Base-by-base conservation (phyloP, 2,888 invertebrate species). In the Heliothis peltigera region DNA sequence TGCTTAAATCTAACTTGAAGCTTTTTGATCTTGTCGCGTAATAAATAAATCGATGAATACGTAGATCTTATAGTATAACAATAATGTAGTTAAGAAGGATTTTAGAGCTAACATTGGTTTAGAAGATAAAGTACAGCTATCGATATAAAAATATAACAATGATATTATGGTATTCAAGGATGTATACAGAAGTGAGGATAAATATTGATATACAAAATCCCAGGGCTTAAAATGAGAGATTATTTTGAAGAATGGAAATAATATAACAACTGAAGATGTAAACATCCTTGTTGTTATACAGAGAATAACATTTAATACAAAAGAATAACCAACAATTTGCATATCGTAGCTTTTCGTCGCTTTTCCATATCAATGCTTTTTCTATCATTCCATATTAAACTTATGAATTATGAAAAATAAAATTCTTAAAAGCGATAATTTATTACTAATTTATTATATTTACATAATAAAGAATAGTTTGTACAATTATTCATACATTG, bases 21-120 rank as follows among this genome's bases (percentile, higher is more conserved):
- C 65, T 22, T 1, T 72, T 78, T 77, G 78, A 80, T 80, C 76
- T 81, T 81, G 78, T 81, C 81, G 84, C 81, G 77, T 78, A 59
- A 62, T 57, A 80, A 79, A 59, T 73, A 70, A 81, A 79, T 68
- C 39, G 61, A 79, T 75, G 63, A 81, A 69, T 80, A 80, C 55
- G 76, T 73, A 75, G 77, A 70, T 66, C 79, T 84, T 84, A 85
- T 80, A 83, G 70, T 79, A 80, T 75, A 81, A 78, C 63, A 79
- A 81, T 81, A 83, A 77, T 79, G 61, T 76, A 81, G 70, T 71
- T 75, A 85, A 81, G 82, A 84, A 77, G 85, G 78, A 80, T 73
- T 68, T 80, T 78, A 86, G 58, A 76, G 78, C 79, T 86, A 84
- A 75, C 73, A 80, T 70, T 69, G 70, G 69, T 68, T 69, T 63